These are phyloP conservation scores for Myotis yumanensis DNA, from an alignment of 2,113 vertebrate genomes.

Conservation along the genomic window DNA sequence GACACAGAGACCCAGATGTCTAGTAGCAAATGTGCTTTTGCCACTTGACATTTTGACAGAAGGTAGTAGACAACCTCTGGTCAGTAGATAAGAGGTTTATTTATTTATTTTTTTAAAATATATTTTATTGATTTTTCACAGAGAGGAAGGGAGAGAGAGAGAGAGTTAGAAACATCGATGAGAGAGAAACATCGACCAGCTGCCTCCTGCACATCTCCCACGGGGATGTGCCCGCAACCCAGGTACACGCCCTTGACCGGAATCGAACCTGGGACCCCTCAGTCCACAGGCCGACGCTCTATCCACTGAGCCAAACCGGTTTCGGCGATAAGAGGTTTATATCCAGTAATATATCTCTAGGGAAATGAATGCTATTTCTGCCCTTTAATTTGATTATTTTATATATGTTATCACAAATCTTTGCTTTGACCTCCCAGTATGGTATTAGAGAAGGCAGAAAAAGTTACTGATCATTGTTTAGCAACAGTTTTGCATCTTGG, in stretches of 20 bases:
- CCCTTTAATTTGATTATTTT: background rate
- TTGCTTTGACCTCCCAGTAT: background rate
- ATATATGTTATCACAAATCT: background rate
- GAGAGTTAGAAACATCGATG: too few species aligned
- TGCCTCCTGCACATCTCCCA: too few species aligned
- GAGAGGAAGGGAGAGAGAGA: too few species aligned
- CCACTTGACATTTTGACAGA: background rate
- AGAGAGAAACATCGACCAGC: too few species aligned
- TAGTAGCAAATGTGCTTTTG: background rate
- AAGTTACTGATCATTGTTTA: background rate
- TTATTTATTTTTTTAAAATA: too few species aligned
- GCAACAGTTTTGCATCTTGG: background rate
- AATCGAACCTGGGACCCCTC: too few species aligned
- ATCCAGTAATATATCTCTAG: background rate
- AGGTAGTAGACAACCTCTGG: background rate
- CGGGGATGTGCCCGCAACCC: too few species aligned
- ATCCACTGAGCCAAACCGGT: too few species aligned
- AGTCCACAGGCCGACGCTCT: too few species aligned
- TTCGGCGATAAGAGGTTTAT: conserved; percentile 19
- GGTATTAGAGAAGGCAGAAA: background rate
- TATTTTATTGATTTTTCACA: too few species aligned
- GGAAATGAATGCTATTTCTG: background rate
- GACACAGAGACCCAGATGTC: background rate
- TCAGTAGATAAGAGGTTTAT: background rate
- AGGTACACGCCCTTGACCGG: too few species aligned